Conservation (phyloP, 2,797 vertebrate species). For the Picus viridis region DNA sequence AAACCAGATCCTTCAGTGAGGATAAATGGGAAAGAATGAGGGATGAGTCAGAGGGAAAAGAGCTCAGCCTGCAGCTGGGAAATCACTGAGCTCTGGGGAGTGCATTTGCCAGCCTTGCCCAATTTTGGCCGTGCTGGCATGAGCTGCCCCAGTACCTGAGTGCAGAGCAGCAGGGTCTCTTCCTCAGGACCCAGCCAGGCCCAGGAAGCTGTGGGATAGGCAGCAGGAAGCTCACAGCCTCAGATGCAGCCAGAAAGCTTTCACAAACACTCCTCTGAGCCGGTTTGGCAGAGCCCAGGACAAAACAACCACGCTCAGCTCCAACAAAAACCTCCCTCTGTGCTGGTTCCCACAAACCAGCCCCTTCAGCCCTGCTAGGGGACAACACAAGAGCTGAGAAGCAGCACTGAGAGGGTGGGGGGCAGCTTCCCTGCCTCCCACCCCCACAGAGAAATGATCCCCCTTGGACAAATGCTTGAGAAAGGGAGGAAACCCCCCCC, state of each 20-base stretch:
- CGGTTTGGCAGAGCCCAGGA: background rate
- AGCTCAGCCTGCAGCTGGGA: background rate
- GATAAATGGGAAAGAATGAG: background rate
- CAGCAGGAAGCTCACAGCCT: background rate
- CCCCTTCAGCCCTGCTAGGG: background rate
- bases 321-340: background rate
- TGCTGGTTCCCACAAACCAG: background rate
- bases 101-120: background rate
- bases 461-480: background rate
- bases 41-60: background rate
- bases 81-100: background rate
- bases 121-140: background rate
- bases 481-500: background rate
- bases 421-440: background rate
- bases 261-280: background rate
- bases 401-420: background rate
- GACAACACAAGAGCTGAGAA: background rate
- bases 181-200: background rate
- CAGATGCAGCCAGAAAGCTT: background rate
- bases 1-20: background rate
- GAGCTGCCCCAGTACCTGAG: background rate
- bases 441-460: background rate
- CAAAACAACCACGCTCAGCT: background rate
- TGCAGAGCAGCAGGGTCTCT: background rate
- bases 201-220: background rate